A percentile compares a stretch with the other conserved stretches of the same genome.
Conservation (phyloP, 2,888 invertebrate species). For the Frankliniella fusca region DNA sequence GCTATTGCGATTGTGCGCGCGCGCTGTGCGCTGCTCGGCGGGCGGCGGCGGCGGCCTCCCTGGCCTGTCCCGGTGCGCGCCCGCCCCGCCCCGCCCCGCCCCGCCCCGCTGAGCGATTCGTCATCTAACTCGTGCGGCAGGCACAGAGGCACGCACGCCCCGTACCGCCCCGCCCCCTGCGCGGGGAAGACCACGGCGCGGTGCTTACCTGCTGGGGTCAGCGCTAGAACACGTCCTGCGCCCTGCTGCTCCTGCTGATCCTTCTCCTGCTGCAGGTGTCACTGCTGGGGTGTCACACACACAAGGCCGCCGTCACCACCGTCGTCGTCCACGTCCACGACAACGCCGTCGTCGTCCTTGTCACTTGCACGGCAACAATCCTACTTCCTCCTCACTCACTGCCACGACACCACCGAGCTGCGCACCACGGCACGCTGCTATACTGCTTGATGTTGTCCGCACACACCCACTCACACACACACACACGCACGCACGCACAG, state of each 20-base stretch:
- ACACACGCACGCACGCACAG: no score
- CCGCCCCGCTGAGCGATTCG: not conserved
- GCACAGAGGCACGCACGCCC: no score
- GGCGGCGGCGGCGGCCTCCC: no score
- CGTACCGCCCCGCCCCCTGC: no score
- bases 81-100: no score
- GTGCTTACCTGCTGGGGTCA: not conserved
- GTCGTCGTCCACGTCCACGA: not conserved
- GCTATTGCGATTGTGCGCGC: not conserved
- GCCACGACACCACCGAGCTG: not conserved
- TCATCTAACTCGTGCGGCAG: slow-evolving; percentile 11
- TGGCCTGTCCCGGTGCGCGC: no score
- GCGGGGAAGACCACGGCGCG: no score
- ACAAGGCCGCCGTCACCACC: not conserved
- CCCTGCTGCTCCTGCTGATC: no score
- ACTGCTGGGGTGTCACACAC: not conserved
- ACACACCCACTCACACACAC: no score
- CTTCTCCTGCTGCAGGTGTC: not conserved
- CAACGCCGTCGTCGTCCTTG: not conserved
- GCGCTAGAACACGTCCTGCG: not conserved
- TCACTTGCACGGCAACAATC: not conserved
- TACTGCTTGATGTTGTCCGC: not conserved
- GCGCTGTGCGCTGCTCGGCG: no score
- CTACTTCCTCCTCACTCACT: not conserved
- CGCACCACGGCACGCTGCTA: not conserved